Base-by-base conservation (phyloP, 2,113 vertebrate genomes). In the Leucopsar rothschildi region DNA sequence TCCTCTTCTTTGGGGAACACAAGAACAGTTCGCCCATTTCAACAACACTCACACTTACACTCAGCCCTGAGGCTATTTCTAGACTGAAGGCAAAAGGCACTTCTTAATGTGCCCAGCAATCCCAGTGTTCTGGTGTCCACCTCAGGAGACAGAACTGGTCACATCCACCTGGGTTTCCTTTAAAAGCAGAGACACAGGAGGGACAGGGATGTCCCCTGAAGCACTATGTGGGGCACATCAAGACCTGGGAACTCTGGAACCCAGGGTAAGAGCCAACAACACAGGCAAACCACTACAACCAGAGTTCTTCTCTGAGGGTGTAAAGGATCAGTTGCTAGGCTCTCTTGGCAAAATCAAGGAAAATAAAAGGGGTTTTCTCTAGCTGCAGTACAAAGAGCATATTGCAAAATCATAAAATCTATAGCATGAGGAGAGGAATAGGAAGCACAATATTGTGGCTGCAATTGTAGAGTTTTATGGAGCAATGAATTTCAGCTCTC, bases 331-430 rank as follows among this genome's bases (percentile, higher is more conserved):
- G 9, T 22, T 77, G 44, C 21, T 75, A 86, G 83, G 19, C 7
- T 78, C 25, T 33, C 18, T 66, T 52, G 14, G 13, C 11, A 94
- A 72, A 91, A 88, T 37, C 50, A 69, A 49, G 25, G 23, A 61
- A 64, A 86, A 83, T 65, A 53, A 81, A 60, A 50, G 8, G 2
- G 1, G 2, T 5, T 40, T 80, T 93, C 69, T 75, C 33, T 7
- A 83, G 52, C n/a, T 92, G 18, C 35, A 73, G 5, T 52, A 73
- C 25, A 59, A 59, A 80, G 28, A 72, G 7, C 3, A 0, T 33
- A 70, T 81, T 63, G 59, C 60, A 86, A 88, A 91, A 88, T 65
- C 55, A 65, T 50, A 80, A 94, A 80, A 93, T 86, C 63, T 77
- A 57, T 66, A 76, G 40, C 61, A 42, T 37, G 23, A 75, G 44